Evolutionary conservation across 2,888 invertebrate genomes (phyloP).

Genomic region (Torymus texanus): DNA sequence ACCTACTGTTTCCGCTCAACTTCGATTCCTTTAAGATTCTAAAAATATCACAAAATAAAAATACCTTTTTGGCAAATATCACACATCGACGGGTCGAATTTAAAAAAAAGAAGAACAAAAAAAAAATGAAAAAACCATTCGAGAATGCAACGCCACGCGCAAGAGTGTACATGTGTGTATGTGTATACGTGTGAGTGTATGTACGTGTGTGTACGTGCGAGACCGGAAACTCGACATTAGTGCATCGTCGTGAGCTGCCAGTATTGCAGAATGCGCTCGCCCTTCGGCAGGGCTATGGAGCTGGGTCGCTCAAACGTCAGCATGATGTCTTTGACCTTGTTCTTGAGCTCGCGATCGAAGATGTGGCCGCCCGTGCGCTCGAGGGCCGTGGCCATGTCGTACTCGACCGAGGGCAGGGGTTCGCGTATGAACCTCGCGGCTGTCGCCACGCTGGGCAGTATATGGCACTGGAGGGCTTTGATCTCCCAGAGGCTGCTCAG

Average conservation of each 20-base stretch:
- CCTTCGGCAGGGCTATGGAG: conserved; percentile 79
- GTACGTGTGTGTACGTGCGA: background rate
- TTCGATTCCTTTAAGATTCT: background rate
- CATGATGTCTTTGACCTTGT: conserved; percentile 84
- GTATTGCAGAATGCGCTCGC: conserved; percentile 82
- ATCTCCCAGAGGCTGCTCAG: conserved; percentile 97
- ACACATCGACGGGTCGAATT: conserved; percentile 2
- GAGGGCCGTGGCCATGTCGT: conserved; percentile 81
- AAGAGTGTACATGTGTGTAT: too few relatives aligned
- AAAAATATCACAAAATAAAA: conserved; percentile 27
- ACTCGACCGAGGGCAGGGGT: conserved; percentile 82
- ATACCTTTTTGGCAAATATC: conserved; percentile 37
- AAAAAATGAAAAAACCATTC: background rate
- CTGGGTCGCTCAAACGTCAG: conserved; percentile 85
- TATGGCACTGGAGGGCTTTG: conserved; percentile 84
- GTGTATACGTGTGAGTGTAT: too few relatives aligned
- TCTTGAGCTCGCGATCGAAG: conserved; percentile 86
- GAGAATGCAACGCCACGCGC: background rate
- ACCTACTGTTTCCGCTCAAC: too few relatives aligned
- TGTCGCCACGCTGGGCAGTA: conserved; percentile 82
- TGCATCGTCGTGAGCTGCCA: conserved; percentile 76
- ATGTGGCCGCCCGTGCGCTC: conserved; percentile 83
- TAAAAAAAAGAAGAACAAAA: background rate
- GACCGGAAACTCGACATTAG: conserved; percentile 11
- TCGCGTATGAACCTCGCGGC: conserved; percentile 84